Base-by-base conservation (phyloP, 2,113 vertebrate genomes). In the Thamnaconus septentrionalis region DNA sequence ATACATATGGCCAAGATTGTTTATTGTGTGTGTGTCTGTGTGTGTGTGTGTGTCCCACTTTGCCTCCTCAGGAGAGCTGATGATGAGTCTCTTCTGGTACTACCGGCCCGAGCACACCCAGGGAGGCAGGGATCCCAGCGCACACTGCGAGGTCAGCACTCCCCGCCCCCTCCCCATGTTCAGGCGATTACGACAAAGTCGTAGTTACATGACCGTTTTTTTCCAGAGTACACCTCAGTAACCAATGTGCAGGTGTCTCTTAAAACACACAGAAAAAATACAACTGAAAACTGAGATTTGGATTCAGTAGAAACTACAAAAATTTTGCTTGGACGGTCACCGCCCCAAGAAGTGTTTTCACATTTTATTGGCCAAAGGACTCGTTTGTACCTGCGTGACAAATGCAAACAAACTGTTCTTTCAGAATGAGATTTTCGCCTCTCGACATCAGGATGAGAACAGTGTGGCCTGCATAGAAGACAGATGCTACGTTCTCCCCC, bases 31-130 rank as follows among this genome's bases (percentile, higher is more conserved):
- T 71, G 45, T 66, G 41, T 71, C 8, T 64, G 9, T 61, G 66
- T 64, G 57, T 62, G 51, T 66, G 53, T 71, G 44, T 64, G 46
- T 76, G 53, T 78, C 2, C 59, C 7, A 4, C 56, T 73, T 56
- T 66, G 46, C 64, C 42, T 58, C 66, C 72, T 43, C 87, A 98
- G 96, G 97, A 83, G 97, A 99, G 88, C 91, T 99, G 92, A 99
- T 98, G 96, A 99, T 99, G 97, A 98, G 97, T 86, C 93, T 99
- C 58, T 94, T 98, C 88, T 99, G 97, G 97, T 99, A 99, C 88
- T 99, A 99, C 91, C 91, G 96, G 79, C 97, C 97, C 0, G 97
- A 99, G 88, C 97, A 99, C 94, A 96, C 96, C 69, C 97, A 99
- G 91, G 96, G 96, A 76, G 97, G 97, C 80, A 92, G 96, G 78